Percentiles rank a stretch among this genome's conserved stretches.
Conservation (phyloP, 92 coral and sea anemone genomes). For the Parazoanthus atlanticus region DNA sequence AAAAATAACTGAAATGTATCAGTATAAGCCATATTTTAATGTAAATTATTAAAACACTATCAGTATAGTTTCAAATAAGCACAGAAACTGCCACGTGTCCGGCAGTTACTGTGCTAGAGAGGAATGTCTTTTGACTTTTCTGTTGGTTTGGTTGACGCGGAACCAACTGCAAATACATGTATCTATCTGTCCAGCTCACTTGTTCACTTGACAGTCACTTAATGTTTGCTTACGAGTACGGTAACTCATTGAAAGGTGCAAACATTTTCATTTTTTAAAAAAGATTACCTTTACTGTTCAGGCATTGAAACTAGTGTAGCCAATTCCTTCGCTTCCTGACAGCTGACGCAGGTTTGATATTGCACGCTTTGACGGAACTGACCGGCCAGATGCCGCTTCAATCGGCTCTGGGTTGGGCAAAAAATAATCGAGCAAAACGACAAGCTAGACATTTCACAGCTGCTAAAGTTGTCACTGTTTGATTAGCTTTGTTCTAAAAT, state of each 20-base stretch:
- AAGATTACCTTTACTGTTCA: no score
- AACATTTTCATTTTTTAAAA: no score
- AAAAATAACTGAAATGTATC: no score
- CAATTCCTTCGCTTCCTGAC: slow-evolving; percentile 23
- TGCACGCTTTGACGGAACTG: background rate
- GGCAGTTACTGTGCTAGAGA: no score
- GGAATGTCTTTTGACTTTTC: no score
- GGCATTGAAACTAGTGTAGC: background rate
- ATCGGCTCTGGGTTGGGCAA: slow-evolving; percentile 1
- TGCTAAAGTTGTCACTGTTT: slow-evolving; percentile 28
- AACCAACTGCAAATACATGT: background rate
- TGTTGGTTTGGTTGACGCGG: background rate
- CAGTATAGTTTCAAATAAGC: no score
- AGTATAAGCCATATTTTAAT: no score
- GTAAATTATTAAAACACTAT: no score
- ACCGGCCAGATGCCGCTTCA: slow-evolving; percentile 15
- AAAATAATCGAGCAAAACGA: slow-evolving; percentile 22
- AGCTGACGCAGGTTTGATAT: slow-evolving; percentile 3
- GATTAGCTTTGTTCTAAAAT: background rate
- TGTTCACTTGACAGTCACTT: background rate
- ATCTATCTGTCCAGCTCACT: background rate
- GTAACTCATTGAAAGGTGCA: background rate
- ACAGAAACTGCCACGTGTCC: no score
- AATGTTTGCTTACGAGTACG: background rate
- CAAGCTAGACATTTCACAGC: slow-evolving; percentile 38